These are phyloP conservation scores for Agrochola macilenta DNA, from an alignment of 2,888 invertebrate genomes.

Conservation along the genomic window DNA sequence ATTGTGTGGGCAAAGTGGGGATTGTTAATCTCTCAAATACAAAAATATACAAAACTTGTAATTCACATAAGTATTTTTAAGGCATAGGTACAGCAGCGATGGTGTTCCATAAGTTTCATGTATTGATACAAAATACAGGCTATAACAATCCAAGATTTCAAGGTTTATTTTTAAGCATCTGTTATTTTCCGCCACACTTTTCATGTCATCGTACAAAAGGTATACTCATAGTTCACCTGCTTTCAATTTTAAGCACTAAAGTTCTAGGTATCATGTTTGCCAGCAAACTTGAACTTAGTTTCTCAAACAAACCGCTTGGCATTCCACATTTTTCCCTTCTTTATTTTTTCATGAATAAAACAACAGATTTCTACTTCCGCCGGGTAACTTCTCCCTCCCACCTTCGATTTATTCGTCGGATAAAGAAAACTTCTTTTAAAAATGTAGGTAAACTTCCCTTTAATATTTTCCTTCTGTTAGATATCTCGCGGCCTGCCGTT, in stretches of 20 bases:
- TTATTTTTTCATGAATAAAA: conserved; percentile 90
- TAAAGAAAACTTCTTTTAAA: conserved; percentile 90
- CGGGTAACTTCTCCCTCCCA: conserved; percentile 87
- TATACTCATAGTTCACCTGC: conserved; percentile 22
- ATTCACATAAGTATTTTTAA: neutral
- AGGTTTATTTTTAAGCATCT: neutral
- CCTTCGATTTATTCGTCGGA: conserved; percentile 90
- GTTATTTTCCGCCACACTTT: neutral
- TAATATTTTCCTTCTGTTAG: conserved; percentile 89
- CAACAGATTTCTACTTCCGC: conserved; percentile 89
- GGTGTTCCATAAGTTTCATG: no score
- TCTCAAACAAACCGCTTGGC: conserved; percentile 76
- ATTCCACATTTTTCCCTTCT: conserved; percentile 84
- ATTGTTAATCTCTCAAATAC: neutral
- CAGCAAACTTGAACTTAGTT: conserved; percentile 71
- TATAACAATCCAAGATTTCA: neutral
- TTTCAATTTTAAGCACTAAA: conserved; percentile 57
- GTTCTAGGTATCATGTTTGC: conserved; percentile 69
- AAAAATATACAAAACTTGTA: neutral
- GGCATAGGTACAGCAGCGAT: neutral
- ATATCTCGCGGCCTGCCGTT: conserved; percentile 81
- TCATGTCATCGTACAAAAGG: neutral
- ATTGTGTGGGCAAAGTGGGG: neutral
- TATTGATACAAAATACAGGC: neutral
- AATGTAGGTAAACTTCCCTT: conserved; percentile 88